A percentile compares a stretch with the other conserved stretches of the same genome.
Evolutionary conservation across 2,888 invertebrate species (phyloP).

Genomic region (Platycheirus albimanus): DNA sequence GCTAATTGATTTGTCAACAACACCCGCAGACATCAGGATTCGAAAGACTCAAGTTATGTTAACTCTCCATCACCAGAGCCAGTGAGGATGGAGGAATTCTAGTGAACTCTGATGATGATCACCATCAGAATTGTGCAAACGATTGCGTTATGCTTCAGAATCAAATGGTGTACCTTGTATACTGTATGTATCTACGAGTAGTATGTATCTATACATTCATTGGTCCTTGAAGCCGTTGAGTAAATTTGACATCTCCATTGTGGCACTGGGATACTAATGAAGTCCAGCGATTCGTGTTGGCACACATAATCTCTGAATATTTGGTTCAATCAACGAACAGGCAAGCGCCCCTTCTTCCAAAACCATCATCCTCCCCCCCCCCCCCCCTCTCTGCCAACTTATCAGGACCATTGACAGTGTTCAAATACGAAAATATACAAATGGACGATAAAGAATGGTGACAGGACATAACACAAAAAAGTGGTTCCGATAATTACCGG

Average conservation of each 20-base stretch:
- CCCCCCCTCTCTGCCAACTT: background rate
- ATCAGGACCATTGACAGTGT: constrained; percentile 29
- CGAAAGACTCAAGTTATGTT: constrained; percentile 58
- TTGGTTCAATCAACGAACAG: constrained; percentile 68
- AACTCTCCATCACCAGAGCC: no score
- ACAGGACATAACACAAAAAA: constrained; percentile 63
- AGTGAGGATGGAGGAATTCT: constrained; percentile 27
- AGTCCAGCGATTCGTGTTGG: constrained; percentile 70
- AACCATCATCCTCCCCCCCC: no score
- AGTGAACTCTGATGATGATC: constrained; percentile 31
- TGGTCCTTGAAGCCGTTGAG: constrained; percentile 53
- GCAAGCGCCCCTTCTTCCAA: no score
- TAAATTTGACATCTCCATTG: constrained; percentile 42
- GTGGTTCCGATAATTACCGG: constrained; percentile 70
- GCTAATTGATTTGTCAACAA: constrained; percentile 73
- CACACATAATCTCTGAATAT: constrained; percentile 69
- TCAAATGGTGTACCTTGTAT: no score
- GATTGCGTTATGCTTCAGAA: constrained; percentile 48
- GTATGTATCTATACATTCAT: no score
- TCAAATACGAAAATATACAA: constrained; percentile 43
- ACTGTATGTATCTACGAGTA: no score
- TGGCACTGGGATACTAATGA: constrained; percentile 56
- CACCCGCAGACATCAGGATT: constrained; percentile 9
- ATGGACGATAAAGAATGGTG: constrained; percentile 48
- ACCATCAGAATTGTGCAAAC: constrained; percentile 72